These are phyloP conservation scores for Idris sp. DNA, from an alignment of 1,140 invertebrate species.

Conservation along the genomic window DNA sequence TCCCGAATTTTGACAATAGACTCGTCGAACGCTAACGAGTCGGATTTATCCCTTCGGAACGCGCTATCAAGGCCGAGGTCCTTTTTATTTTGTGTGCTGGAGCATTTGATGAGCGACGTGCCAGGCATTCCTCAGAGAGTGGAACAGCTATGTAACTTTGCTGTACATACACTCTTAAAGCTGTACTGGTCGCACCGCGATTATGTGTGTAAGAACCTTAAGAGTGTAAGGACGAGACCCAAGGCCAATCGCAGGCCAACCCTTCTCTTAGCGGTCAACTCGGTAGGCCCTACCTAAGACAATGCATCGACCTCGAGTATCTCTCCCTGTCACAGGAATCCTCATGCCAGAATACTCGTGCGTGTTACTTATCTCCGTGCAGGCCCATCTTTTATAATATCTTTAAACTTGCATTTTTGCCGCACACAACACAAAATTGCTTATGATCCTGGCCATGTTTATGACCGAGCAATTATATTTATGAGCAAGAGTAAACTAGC, in stretches of 20 bases:
- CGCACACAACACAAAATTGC: constrained; percentile 6
- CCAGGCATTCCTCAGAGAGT: constrained; percentile 62
- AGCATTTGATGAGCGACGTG: constrained; percentile 65
- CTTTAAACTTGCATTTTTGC: constrained; percentile 19
- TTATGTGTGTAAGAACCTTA: constrained; percentile 8
- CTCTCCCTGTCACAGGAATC: constrained; percentile 34
- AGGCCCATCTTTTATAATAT: constrained; percentile 37
- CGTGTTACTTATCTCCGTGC: constrained; percentile 19
- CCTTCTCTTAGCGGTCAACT: constrained; percentile 53
- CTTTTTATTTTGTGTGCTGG: constrained; percentile 67
- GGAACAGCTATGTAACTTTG: constrained; percentile 62
- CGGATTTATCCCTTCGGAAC: constrained; percentile 17
- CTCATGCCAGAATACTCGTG: constrained; percentile 5
- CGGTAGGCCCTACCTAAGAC: constrained; percentile 43
- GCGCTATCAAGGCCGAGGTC: constrained; percentile 64
- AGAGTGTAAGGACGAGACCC: constrained; percentile 59
- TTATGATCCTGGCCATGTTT: constrained; percentile 17
- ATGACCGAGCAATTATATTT: constrained; percentile 1
- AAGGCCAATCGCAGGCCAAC: constrained; percentile 53
- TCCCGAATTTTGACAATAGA: no score
- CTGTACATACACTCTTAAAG: constrained; percentile 26
- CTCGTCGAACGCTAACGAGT: no score
- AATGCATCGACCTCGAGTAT: constrained; percentile 57
- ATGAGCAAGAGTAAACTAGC: no score
- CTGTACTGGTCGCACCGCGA: neutral